Evolutionary conservation across 2,797 vertebrate genomes (phyloP), one percentile per base, ranked within the genome.

Genomic region (Syngnathus acus): DNA sequence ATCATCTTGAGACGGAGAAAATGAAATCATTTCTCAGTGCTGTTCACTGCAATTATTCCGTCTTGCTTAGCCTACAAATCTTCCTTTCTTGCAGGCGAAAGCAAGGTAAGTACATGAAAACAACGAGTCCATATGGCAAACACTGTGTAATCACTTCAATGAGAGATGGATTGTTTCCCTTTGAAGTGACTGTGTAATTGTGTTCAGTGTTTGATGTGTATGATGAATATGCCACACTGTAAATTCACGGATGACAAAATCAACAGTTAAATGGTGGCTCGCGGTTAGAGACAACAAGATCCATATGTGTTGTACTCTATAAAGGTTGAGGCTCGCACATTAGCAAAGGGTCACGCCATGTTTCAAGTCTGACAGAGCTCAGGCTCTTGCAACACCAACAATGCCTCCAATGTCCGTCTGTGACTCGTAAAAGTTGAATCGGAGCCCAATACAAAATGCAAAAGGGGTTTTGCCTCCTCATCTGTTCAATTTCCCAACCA

Each of bases 401-500:
- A 62, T 64, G 76, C 68, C 71, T 82, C 68, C 42, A 40, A 23
- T 68, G 23, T 77, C 72, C 82, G 72, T 78, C 71, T 82, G 72
- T 0, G 5, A 77, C 74, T 77, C 76, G 70, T 71, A 71, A 16
- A 58, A 38, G 77, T 83, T 83, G 84, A 84, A 65, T 66, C 51
- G 80, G 75, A 77, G 75, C 85, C 79, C 75, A 87, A 91, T 91
- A 72, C 84, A 90, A 91, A 91, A 91, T 91, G 88, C 84, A 92
- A 91, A 87, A 92, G 81, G 19, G 77, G 78, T 84, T 80, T 84
- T 84, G 74, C 78, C 84, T 87, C 78, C 82, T 89, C 88, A 88
- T 92, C 88, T 91, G 90, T 91, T 91, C 90, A 91, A 92, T 93
- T 90, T 91, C 87, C 89, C 83, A 78, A 88, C 88, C 86, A 91